These are phyloP conservation scores for Sarcophilus harrisii DNA, from an alignment of 2,797 vertebrate genomes.

Conservation along the genomic window DNA sequence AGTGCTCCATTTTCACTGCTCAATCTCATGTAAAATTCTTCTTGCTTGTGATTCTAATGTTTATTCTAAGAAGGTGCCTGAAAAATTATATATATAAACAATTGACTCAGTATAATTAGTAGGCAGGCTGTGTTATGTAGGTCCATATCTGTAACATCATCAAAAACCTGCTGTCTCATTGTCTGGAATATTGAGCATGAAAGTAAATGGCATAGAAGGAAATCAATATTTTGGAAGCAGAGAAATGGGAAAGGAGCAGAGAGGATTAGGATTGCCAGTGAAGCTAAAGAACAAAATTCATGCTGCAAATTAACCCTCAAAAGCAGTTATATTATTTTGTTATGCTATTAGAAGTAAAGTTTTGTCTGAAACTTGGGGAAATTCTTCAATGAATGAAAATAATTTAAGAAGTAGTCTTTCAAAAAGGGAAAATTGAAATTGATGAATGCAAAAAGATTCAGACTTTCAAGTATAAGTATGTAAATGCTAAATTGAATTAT, in stretches of 20 bases:
- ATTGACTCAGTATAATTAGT: not conserved
- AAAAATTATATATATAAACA: not conserved
- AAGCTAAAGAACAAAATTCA: not conserved
- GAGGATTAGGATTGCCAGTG: not conserved
- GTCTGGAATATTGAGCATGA: not conserved
- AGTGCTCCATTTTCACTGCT: slow-evolving; percentile 15
- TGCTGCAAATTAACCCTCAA: not conserved
- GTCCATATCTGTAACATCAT: not conserved
- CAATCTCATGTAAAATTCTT: not conserved
- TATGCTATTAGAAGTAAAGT: not conserved
- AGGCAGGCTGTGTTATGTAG: not conserved
- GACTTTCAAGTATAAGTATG: not conserved
- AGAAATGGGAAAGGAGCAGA: not conserved
- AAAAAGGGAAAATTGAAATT: not conserved
- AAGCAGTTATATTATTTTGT: not conserved
- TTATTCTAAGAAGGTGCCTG: not conserved
- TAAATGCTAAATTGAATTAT: not conserved
- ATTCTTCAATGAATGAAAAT: not conserved
- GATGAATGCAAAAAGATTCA: not conserved
- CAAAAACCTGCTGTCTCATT: not conserved
- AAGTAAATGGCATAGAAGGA: accelerated
- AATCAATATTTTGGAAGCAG: not conserved
- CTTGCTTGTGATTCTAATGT: not conserved
- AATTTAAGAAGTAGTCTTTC: not conserved
- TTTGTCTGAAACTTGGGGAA: not conserved